Base-by-base conservation (phyloP, 2,888 invertebrate genomes). In the Hermaeophaga mercurialis region DNA sequence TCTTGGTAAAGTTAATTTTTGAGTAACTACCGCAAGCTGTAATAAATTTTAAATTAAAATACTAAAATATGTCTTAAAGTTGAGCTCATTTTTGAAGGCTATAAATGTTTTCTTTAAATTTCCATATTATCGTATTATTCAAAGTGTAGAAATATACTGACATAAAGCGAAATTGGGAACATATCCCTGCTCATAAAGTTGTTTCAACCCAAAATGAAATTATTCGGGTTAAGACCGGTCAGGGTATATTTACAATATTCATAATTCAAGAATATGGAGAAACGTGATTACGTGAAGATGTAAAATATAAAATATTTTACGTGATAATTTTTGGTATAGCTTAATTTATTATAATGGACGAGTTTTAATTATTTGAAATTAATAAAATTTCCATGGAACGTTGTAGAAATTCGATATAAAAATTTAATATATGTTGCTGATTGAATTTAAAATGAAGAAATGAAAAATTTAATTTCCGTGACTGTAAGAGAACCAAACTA, bases 191-290 rank as follows among this genome's bases (percentile, higher is more conserved):
- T 41, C 41, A 41, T 41, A 41, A 41, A 41, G 41, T 41, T 41
- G 15, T 41, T 41, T 41, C 41, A 41, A 41, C 19, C 41, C 41
- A 22, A 33, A 41, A 41, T 41, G 41, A 41, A 41, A 41, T 41
- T 41, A 41, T 41, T 41, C 41, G 41, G 41, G 41, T 41, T 41
- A 41, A 41, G 22, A 41, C 41, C 22, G 41, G 41, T 41, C 2
- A 41, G 41, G 41, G 41, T 41, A 41, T 41, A 41, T 41, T 41
- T 41, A 41, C 41, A 41, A 41, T 18, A 41, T 22, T 41, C 41
- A 41, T 41, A 41, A 41, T 19, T 41, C 41, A 41, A 41, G 41
- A 41, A 41, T 41, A 41, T 22, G 41, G 45, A 3, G 28, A 44
- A 36, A 45, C 45, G 18, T 36, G 31, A 28, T 8, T 28, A 28